Base-by-base conservation (phyloP, 1,140 invertebrate species). In the Homarus americanus region DNA sequence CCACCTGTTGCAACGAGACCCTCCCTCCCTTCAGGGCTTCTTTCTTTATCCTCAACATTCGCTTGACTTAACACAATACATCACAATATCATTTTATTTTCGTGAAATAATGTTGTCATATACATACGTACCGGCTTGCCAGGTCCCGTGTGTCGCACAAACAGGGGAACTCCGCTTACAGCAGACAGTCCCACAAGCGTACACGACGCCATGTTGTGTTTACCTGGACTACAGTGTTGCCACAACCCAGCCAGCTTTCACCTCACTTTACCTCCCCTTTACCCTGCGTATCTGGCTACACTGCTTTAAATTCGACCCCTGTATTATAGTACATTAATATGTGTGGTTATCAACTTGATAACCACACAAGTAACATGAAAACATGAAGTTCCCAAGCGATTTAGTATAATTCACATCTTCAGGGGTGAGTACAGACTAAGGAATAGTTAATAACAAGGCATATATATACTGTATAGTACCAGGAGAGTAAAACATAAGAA, bases 161-260 rank as follows among this genome's bases (percentile, higher is more conserved):
- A 90, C 17, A 90, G 36, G 44, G 88, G 88, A 15, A 90, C 88
- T 20, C 88, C 88, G 12, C 88, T 90, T 72, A 34, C 10, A 2
- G 82, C 79, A 15, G 40, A 82, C 0, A 90, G 36, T 5, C 88
- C 88, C 34, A 90, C 73, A 15, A 90, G 49, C 9, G 88, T 90
- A 75, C 80, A 90, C 2, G 80, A 83, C 72, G 88, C 88, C 87
- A 90, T 90, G 32, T 79, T 87, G 84, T 73, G 17, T 63, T 36
- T 32, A 40, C 49, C 41, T 49, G 44, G 7, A 5, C n/a, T 15
- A 0, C 32, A 40, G 3, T 36, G 4, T 32, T 75, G 12, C 38
- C 32, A 34, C n/a, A 36, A 41, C 32, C 2, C 72, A 41, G 28
- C 0, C 4, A 0, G 7, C 15, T 2, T 20, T 0, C 72, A 75